Evolutionary conservation across 2,797 vertebrate species (phyloP).

Genomic region (Gymnoscopelus braueri): DNA sequence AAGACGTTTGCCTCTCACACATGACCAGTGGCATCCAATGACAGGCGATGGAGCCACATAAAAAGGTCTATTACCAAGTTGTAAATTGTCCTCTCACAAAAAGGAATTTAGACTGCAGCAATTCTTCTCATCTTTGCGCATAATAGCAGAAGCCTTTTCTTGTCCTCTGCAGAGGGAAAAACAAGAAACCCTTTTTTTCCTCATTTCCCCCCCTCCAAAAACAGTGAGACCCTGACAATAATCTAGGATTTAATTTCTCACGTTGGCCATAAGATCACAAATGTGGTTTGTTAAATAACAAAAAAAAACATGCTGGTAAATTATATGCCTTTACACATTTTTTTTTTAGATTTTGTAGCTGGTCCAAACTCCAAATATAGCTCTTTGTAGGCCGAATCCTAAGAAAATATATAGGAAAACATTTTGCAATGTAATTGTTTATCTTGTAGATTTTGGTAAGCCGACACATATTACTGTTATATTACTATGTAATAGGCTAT

Average conservation of each 20-base stretch:
- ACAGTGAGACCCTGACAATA: neutral
- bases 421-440: no score
- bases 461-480: no score
- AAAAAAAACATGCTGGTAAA: neutral
- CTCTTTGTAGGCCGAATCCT: no score
- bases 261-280: neutral
- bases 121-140: conserved; percentile 91
- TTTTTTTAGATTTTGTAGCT: no score
- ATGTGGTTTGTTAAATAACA: neutral
- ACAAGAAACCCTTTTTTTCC: neutral
- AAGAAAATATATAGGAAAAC: no score
- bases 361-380: no score
- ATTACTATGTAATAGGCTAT: no score
- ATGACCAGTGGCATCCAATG: conserved; percentile 99
- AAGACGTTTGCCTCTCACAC: conserved; percentile 95
- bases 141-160: conserved; percentile 87
- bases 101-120: conserved; percentile 96
- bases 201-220: neutral
- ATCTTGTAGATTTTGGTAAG: no score
- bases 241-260: neutral
- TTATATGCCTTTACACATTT: no score
- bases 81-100: conserved; percentile 99
- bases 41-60: conserved; percentile 95
- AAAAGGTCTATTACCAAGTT: conserved; percentile 98
- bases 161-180: conserved; percentile 53